A percentile compares a stretch with the other conserved stretches of the same genome.
These are phyloP conservation scores for Ooceraea biroi DNA, from an alignment of 1,140 invertebrate species.

Conservation along the genomic window DNA sequence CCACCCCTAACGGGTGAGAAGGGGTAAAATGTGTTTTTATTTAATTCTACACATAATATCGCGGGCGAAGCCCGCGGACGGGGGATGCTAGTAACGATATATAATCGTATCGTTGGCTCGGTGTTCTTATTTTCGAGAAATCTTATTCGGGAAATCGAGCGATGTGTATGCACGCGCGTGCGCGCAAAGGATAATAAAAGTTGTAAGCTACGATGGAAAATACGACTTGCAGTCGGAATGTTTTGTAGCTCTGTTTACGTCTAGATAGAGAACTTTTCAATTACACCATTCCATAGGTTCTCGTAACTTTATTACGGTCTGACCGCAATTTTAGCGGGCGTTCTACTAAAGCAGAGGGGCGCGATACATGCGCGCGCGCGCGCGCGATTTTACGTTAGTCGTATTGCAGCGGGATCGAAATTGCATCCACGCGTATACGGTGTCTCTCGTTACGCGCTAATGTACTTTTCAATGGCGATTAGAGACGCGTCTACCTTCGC, in stretches of 20 bases:
- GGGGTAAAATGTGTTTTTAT: too few relatives aligned
- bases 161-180: too few relatives aligned
- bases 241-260: slow-evolving; percentile 60
- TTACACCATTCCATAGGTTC: slow-evolving; percentile 60
- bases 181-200: slow-evolving; percentile 14
- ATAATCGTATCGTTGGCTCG: too few relatives aligned
- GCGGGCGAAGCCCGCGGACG: too few relatives aligned
- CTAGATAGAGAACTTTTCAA: slow-evolving; percentile 49
- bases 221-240: slow-evolving; percentile 30
- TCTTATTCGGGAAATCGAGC: too few relatives aligned
- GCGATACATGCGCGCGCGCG: slow-evolving; percentile 19
- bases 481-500: slow-evolving; percentile 16
- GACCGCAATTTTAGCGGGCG: slow-evolving; percentile 67
- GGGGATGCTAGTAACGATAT: too few relatives aligned
- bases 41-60: too few relatives aligned
- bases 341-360: slow-evolving; percentile 59
- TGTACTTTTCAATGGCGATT: slow-evolving; percentile 68
- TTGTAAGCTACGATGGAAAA: slow-evolving; percentile 11
- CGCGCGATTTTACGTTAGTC: slow-evolving; percentile 52
- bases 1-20: too few relatives aligned
- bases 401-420: slow-evolving; percentile 52
- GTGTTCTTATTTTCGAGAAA: too few relatives aligned
- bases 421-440: slow-evolving; percentile 39
- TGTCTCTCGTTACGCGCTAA: slow-evolving; percentile 60
- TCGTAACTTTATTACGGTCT: slow-evolving; percentile 65